phyloP scores from a whole-genome alignment of 2,113 vertebrate species.

The Ornithorhynchus anatinus region DNA sequence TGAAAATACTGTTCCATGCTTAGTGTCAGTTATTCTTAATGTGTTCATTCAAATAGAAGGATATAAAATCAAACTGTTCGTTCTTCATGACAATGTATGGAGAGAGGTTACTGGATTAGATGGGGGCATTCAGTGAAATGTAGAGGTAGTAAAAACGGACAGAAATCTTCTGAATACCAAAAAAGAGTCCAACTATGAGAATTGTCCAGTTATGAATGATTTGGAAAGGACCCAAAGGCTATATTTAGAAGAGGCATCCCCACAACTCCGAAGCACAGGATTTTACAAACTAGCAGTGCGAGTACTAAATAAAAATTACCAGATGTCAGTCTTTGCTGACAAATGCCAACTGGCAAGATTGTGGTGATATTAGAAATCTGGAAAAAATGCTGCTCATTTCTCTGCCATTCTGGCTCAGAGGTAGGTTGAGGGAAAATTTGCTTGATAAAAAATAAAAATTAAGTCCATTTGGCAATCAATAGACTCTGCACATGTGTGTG shows the following conservation, averaged over 20 bases:
- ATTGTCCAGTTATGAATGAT: slow-evolving; percentile 10
- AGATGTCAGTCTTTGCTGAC: slow-evolving; percentile 19
- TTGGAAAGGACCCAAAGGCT: slow-evolving; percentile 22
- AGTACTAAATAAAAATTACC: slow-evolving; percentile 41
- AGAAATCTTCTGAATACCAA: not conserved
- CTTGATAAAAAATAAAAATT: not conserved
- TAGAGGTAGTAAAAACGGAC: not conserved
- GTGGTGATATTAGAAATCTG: not conserved
- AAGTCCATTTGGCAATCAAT: not conserved
- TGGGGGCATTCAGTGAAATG: not conserved
- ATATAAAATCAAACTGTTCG: not conserved
- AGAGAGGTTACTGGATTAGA: not conserved
- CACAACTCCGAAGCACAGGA: slow-evolving; percentile 30
- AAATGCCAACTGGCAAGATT: slow-evolving; percentile 23
- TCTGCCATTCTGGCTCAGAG: not conserved
- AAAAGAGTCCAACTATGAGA: not conserved
- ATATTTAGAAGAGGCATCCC: slow-evolving; percentile 40
- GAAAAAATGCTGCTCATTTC: slow-evolving; percentile 13
- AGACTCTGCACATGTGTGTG: too few relatives aligned
- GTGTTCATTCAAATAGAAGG: not conserved
- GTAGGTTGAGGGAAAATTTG: not conserved
- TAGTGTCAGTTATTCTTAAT: not conserved
- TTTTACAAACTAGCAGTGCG: slow-evolving; percentile 45
- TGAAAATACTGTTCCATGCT: not conserved
- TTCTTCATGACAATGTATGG: not conserved